phyloP scores from a whole-genome alignment of 2,113 vertebrate species.

The Tenrec ecaudatus region DNA sequence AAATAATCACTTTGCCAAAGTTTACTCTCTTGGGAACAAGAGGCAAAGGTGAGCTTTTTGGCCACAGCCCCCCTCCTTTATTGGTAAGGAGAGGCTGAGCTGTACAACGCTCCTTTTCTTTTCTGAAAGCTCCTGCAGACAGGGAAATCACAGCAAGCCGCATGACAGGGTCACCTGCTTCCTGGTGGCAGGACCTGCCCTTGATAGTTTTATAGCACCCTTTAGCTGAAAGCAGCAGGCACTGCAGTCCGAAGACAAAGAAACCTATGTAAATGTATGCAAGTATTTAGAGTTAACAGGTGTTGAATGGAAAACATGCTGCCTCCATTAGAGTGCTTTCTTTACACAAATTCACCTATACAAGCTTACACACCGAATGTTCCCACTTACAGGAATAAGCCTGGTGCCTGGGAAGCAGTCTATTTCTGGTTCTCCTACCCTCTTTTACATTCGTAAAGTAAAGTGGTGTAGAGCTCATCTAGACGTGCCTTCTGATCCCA shows the following conservation, averaged over 20 bases:
- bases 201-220: slow-evolving; percentile 6
- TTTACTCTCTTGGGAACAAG: not conserved
- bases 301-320: not conserved
- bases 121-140: not conserved
- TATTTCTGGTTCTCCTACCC: not conserved
- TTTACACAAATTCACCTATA: not conserved
- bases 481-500: not conserved
- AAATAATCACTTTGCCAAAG: not conserved
- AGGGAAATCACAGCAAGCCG: not conserved
- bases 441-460: not conserved
- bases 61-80: not conserved
- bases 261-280: not conserved
- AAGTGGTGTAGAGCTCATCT: not conserved
- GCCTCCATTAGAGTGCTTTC: not conserved
- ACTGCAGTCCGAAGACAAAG: not conserved
- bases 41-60: not conserved
- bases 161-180: not conserved
- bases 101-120: not conserved
- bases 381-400: not conserved
- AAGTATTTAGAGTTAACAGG: not conserved
- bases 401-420: not conserved
- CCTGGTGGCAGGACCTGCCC: not conserved
- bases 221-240: not conserved
- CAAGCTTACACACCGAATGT: not conserved
- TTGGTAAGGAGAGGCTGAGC: not conserved